Evolutionary conservation across 2,113 vertebrate species (phyloP).

Genomic region (Rissa tridactyla): DNA sequence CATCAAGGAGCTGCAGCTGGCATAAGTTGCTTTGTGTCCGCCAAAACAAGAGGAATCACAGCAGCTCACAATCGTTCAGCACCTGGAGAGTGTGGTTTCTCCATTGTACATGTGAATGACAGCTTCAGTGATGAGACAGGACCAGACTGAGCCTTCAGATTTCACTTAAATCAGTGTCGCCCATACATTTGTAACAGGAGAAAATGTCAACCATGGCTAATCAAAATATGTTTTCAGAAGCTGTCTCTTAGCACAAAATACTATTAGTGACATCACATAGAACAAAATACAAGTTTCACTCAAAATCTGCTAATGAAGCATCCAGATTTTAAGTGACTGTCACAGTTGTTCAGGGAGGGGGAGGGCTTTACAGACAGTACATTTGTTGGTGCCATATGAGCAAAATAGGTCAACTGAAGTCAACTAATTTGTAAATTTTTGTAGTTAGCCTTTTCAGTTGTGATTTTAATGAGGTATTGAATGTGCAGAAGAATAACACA

Average conservation of each 20-base stretch:
- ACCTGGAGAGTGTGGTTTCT: background rate
- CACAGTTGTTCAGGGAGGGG: background rate
- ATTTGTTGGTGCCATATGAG: background rate
- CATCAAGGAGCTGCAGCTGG: background rate
- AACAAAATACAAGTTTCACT: background rate
- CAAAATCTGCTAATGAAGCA: background rate
- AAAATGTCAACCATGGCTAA: background rate
- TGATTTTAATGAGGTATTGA: constrained; percentile 28
- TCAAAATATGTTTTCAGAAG: constrained; percentile 21
- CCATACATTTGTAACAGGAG: background rate
- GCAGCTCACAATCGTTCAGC: fast-evolving
- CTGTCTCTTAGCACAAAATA: background rate
- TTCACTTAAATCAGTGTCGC: background rate
- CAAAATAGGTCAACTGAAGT: background rate
- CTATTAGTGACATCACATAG: background rate
- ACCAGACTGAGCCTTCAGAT: background rate
- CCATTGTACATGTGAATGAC: background rate
- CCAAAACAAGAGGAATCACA: background rate
- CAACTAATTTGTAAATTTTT: background rate
- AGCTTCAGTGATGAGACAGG: constrained; percentile 1
- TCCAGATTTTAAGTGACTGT: background rate
- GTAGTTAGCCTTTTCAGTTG: background rate
- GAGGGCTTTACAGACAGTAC: background rate
- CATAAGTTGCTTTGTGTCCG: background rate
- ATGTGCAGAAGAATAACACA: background rate